These are phyloP conservation scores for Cynodonichthys magdalenae DNA, from an alignment of 2,797 vertebrate species.

Conservation along the genomic window DNA sequence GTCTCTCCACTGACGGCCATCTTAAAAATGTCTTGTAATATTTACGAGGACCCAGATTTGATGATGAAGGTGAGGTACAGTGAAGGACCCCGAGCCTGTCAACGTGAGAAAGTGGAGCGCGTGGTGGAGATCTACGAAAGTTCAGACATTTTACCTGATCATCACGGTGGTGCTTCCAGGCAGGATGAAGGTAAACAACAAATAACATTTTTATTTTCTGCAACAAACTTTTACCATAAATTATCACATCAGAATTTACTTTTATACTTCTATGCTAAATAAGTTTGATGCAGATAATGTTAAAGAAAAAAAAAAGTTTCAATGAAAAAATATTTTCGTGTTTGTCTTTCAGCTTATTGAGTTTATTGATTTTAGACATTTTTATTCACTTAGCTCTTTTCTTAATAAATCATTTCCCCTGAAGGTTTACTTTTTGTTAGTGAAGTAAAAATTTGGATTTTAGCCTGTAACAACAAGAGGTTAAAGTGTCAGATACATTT, in stretches of 20 bases:
- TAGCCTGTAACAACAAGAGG: too few relatives aligned
- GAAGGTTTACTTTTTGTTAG: too few relatives aligned
- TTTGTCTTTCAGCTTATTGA: too few relatives aligned
- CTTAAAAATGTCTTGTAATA: constrained; percentile 32
- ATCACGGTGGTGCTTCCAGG: rapidly evolving
- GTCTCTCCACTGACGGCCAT: rapidly evolving
- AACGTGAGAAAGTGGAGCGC: not conserved
- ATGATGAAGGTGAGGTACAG: not conserved
- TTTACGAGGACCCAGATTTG: constrained; percentile 23
- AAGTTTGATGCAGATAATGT: not conserved
- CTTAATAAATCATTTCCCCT: too few relatives aligned
- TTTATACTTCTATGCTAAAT: not conserved
- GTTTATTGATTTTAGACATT: too few relatives aligned
- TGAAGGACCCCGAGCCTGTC: rapidly evolving
- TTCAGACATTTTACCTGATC: rapidly evolving
- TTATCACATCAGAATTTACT: too few relatives aligned
- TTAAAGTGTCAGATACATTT: too few relatives aligned
- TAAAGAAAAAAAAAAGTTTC: too few relatives aligned
- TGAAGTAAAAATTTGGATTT: too few relatives aligned
- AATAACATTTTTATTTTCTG: not conserved
- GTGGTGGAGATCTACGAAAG: constrained; percentile 44
- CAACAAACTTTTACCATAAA: not conserved
- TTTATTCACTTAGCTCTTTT: too few relatives aligned
- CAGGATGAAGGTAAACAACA: not conserved
- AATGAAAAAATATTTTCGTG: too few relatives aligned